A percentile compares a stretch with the other conserved stretches of the same genome.
Evolutionary conservation across 2,113 vertebrate genomes (phyloP).

Genomic region (Triplophysa siluroides): DNA sequence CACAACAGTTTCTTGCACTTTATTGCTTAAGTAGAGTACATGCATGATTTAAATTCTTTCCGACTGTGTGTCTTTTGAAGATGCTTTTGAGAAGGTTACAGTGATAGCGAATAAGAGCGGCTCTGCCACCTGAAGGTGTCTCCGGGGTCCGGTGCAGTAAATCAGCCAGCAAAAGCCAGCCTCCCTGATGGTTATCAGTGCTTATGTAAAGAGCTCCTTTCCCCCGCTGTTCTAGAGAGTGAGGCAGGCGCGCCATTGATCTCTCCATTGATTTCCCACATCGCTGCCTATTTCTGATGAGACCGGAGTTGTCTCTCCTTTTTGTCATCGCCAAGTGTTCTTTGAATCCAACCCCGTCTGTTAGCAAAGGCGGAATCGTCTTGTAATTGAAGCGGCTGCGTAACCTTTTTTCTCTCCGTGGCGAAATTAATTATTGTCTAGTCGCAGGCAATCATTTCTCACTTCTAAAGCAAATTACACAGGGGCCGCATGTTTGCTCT

Average conservation of each 20-base stretch:
- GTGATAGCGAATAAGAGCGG: not conserved
- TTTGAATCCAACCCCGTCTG: slow-evolving; percentile 46
- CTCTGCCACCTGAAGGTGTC: slow-evolving; percentile 32
- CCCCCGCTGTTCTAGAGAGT: slow-evolving; percentile 36
- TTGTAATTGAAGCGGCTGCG: slow-evolving; percentile 47
- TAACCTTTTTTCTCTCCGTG: slow-evolving; percentile 35
- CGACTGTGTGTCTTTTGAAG: slow-evolving; percentile 12
- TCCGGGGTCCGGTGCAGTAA: slow-evolving; percentile 33
- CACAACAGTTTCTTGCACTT: not conserved
- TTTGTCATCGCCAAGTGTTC: slow-evolving; percentile 55
- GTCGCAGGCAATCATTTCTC: slow-evolving; percentile 62
- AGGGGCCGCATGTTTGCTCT: slow-evolving; percentile 18
- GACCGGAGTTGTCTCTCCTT: slow-evolving; percentile 48
- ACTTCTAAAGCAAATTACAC: slow-evolving; percentile 51
- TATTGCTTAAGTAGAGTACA: not conserved
- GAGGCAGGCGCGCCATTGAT: slow-evolving; percentile 53
- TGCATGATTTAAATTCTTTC: not conserved
- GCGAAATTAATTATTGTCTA: slow-evolving; percentile 54
- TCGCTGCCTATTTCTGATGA: slow-evolving; percentile 56
- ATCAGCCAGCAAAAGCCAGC: slow-evolving; percentile 37
- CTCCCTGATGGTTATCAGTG: slow-evolving; percentile 51
- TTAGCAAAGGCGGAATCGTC: slow-evolving; percentile 37
- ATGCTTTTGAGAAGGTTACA: slow-evolving; percentile 38
- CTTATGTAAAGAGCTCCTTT: slow-evolving; percentile 39
- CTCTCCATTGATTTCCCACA: slow-evolving; percentile 56